A percentile compares a stretch with the other conserved stretches of the same genome.
Conservation (phyloP, 2,113 vertebrate species). For the Colossoma macropomum region DNA sequence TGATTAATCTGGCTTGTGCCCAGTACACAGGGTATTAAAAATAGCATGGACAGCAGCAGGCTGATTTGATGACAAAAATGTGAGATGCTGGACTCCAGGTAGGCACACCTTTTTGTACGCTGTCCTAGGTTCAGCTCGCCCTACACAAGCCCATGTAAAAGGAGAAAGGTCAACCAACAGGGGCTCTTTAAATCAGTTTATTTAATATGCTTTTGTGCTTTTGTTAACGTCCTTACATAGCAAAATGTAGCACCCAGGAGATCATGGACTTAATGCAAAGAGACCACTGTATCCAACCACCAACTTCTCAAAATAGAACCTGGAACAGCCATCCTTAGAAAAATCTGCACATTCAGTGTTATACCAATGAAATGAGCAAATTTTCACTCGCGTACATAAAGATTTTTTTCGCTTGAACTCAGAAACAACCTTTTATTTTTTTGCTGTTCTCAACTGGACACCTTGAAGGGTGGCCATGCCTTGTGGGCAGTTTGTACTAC, state of each 20-base stretch:
- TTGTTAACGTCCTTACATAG: too few relatives aligned
- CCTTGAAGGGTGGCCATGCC: neutral
- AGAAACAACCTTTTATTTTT: neutral
- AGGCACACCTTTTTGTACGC: neutral
- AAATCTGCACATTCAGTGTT: neutral
- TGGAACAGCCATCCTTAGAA: neutral
- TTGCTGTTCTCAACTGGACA: neutral
- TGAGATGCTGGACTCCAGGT: neutral
- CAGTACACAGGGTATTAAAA: constrained; percentile 20
- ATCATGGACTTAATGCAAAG: neutral
- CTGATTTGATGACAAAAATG: neutral
- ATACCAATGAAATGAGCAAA: neutral
- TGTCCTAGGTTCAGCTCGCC: neutral
- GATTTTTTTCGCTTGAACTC: neutral
- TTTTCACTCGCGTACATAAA: neutral
- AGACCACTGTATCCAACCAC: neutral
- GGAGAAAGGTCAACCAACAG: too few relatives aligned
- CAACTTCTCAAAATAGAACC: neutral
- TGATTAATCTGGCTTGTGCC: constrained; percentile 18
- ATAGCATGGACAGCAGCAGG: neutral
- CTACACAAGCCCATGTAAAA: neutral
- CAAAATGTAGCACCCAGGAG: neutral
- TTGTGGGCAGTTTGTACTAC: constrained; percentile 16
- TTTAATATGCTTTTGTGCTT: neutral
- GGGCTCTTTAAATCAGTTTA: too few relatives aligned